phyloP scores from a whole-genome alignment of 1,140 invertebrate species.

The Leguminivora glycinivorella region DNA sequence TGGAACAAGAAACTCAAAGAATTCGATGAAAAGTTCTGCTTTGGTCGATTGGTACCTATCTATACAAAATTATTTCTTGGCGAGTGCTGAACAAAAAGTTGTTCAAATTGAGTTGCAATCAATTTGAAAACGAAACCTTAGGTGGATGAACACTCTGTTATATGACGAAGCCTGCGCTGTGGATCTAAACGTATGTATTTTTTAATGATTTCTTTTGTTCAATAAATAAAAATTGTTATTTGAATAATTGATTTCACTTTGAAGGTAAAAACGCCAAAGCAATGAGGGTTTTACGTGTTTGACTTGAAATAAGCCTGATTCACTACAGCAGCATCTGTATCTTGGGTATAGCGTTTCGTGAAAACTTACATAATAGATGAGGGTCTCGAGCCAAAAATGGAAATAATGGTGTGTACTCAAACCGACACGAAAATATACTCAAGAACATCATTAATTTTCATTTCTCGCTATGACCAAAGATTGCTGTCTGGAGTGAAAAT shows the following conservation, averaged over 20 bases:
- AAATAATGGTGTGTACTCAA: conserved; percentile 76
- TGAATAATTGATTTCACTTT: conserved; percentile 28
- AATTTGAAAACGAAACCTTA: too few species aligned
- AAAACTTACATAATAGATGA: conserved; percentile 76
- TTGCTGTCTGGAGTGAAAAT: conserved; percentile 66
- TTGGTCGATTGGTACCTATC: not conserved
- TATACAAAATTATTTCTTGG: not conserved
- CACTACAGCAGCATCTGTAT: conserved; percentile 56
- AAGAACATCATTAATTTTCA: conserved; percentile 75
- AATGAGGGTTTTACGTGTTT: conserved; percentile 30
- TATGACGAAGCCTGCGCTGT: too few species aligned
- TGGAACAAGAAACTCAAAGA: not conserved
- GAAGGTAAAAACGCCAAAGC: conserved; percentile 8
- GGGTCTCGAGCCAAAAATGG: conserved; percentile 67
- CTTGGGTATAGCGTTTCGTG: conserved; percentile 48
- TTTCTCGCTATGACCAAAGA: conserved; percentile 67
- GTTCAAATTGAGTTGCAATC: not conserved
- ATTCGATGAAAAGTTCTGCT: not conserved
- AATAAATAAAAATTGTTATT: too few species aligned
- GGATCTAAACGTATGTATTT: too few species aligned
- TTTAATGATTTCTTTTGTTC: too few species aligned
- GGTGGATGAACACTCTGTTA: too few species aligned
- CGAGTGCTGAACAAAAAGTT: not conserved
- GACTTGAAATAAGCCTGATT: conserved; percentile 43
- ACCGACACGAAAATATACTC: conserved; percentile 78